These are phyloP conservation scores for Nomada goodeniana DNA, from an alignment of 2,888 invertebrate species.

Conservation along the genomic window DNA sequence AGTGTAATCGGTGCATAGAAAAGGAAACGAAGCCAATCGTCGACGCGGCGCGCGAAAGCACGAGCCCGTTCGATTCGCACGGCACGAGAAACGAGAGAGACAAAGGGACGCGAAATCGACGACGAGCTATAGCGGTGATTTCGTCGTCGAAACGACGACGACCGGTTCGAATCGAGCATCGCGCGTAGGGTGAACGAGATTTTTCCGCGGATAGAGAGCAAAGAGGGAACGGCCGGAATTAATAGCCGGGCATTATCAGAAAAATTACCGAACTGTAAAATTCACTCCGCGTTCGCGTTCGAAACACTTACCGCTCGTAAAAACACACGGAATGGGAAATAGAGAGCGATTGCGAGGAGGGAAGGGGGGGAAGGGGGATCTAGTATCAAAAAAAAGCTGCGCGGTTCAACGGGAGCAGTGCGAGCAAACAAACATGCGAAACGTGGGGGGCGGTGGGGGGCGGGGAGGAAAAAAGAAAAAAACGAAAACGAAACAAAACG, in stretches of 20 bases:
- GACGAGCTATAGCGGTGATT: neutral
- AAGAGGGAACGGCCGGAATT: slow-evolving; percentile 30
- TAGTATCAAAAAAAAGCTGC: slow-evolving; percentile 46
- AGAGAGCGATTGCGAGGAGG: slow-evolving; percentile 36
- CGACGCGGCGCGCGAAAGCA: too few species aligned
- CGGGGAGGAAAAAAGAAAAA: neutral
- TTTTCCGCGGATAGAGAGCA: neutral
- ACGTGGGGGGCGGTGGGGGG: neutral
- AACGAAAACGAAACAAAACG: neutral
- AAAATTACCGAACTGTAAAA: slow-evolving; percentile 70
- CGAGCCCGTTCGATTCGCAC: neutral
- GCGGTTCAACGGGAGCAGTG: slow-evolving; percentile 30
- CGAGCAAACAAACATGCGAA: slow-evolving; percentile 20
- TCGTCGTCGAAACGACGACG: neutral
- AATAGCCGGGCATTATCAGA: slow-evolving; percentile 68
- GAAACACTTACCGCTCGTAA: slow-evolving; percentile 71
- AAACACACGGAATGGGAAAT: slow-evolving; percentile 48
- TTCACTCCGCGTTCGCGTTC: slow-evolving; percentile 64
- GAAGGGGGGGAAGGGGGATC: neutral
- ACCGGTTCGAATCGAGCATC: neutral
- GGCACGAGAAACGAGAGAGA: neutral
- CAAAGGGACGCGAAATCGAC: neutral
- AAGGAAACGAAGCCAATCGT: too few species aligned
- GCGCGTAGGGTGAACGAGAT: neutral
- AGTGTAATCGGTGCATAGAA: neutral